Evolutionary conservation across 2,113 vertebrate species (phyloP).

Genomic region (Clarias batrachus): DNA sequence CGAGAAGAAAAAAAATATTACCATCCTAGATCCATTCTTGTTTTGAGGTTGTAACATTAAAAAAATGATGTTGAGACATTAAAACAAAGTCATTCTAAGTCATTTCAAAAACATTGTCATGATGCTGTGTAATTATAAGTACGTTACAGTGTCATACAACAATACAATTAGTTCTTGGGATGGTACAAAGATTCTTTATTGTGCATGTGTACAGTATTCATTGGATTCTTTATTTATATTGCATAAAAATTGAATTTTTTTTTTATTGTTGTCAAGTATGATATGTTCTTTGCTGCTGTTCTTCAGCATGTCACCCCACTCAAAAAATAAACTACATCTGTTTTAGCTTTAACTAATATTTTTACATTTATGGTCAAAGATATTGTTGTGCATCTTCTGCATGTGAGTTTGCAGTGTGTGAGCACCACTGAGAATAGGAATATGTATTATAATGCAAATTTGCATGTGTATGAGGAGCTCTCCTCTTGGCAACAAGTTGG

Average conservation of each 20-base stretch:
- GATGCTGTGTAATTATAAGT: too few relatives aligned
- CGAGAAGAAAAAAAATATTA: too few relatives aligned
- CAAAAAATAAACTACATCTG: background rate
- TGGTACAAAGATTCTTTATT: background rate
- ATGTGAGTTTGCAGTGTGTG: background rate
- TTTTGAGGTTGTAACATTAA: too few relatives aligned
- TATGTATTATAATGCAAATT: background rate
- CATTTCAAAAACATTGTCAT: too few relatives aligned
- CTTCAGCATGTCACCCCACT: background rate
- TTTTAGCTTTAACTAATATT: background rate
- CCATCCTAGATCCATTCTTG: too few relatives aligned
- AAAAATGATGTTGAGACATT: too few relatives aligned
- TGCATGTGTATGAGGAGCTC: background rate
- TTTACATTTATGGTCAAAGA: background rate
- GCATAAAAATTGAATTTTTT: background rate
- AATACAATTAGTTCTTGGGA: too few relatives aligned
- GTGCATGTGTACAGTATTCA: background rate
- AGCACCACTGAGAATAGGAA: background rate
- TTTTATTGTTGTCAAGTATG: background rate
- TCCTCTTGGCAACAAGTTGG: background rate
- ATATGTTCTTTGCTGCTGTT: background rate
- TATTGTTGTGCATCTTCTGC: background rate
- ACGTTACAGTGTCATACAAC: too few relatives aligned
- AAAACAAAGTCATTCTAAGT: too few relatives aligned
- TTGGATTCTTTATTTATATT: background rate